Percentiles rank a stretch among this genome's conserved stretches.
Conservation (phyloP, 2,113 vertebrate species). For the Neotragus moschatus region DNA sequence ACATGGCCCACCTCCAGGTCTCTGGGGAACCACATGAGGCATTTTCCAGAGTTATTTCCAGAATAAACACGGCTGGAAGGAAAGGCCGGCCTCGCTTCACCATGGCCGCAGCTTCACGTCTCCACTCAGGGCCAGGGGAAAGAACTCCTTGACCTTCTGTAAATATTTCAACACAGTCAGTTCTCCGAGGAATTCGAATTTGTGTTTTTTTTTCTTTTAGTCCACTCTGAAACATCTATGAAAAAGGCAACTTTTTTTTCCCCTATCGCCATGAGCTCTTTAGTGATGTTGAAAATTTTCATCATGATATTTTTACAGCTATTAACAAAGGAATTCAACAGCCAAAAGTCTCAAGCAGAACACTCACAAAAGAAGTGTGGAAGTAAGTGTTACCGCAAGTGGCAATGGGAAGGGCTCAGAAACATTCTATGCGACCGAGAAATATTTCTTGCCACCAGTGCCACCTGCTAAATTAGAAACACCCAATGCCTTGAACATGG, state of each 20-base stretch:
- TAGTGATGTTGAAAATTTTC: neutral
- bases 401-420: neutral
- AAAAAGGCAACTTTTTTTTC: neutral
- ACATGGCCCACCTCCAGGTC: constrained; percentile 37
- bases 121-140: neutral
- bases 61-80: constrained; percentile 52
- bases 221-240: neutral
- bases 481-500: neutral
- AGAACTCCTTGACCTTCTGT: constrained; percentile 32
- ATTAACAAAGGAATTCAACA: neutral
- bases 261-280: neutral
- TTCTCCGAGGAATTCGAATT: neutral
- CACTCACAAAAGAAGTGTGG: neutral
- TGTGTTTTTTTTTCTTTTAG: neutral
- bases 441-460: neutral
- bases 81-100: neutral
- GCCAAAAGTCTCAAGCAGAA: neutral
- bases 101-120: neutral
- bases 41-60: constrained; percentile 66
- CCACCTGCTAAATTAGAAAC: neutral
- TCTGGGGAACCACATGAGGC: constrained; percentile 28
- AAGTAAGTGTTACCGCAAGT: too few species aligned
- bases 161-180: constrained; percentile 41
- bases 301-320: neutral
- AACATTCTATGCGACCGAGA: neutral